Percentiles rank a stretch among this genome's conserved stretches.
Conservation (phyloP, 2,888 invertebrate genomes). For the Keiferia lycopersicella region DNA sequence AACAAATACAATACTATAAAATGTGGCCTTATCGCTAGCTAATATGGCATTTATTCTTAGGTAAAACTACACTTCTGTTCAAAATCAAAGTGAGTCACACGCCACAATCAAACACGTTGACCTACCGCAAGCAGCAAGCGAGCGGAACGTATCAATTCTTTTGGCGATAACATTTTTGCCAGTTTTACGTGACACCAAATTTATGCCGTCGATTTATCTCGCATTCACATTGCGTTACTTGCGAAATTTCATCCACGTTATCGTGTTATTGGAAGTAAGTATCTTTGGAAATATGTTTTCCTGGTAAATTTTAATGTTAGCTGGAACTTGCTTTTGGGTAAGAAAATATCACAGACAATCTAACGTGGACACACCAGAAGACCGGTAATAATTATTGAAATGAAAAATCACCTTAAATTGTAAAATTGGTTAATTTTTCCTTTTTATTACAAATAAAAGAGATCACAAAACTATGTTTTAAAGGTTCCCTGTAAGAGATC, state of each 20-base stretch:
- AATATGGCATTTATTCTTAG: no score
- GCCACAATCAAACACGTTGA: constrained; percentile 32
- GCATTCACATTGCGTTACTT: constrained; percentile 73
- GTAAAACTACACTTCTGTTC: not conserved
- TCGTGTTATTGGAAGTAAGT: constrained; percentile 57
- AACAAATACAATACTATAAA: no score
- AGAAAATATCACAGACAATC: not conserved
- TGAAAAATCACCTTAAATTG: no score
- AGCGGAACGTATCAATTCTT: constrained; percentile 66
- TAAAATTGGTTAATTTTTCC: no score
- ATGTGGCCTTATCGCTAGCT: no score
- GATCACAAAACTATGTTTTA: no score
- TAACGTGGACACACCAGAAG: no score
- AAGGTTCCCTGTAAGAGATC: no score
- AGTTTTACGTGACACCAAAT: constrained; percentile 76
- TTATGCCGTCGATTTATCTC: constrained; percentile 77
- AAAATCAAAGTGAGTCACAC: not conserved
- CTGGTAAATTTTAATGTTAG: not conserved
- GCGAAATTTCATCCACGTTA: constrained; percentile 73
- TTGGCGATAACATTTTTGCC: constrained; percentile 76
- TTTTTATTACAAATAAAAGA: no score
- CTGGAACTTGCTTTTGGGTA: not conserved
- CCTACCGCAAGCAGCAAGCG: constrained; percentile 59
- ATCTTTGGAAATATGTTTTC: constrained; percentile 42
- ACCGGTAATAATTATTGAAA: no score